Percentiles rank a stretch among this genome's conserved stretches.
These are phyloP conservation scores for Chelonia mydas DNA, from an alignment of 2,797 vertebrate species.

Conservation along the genomic window DNA sequence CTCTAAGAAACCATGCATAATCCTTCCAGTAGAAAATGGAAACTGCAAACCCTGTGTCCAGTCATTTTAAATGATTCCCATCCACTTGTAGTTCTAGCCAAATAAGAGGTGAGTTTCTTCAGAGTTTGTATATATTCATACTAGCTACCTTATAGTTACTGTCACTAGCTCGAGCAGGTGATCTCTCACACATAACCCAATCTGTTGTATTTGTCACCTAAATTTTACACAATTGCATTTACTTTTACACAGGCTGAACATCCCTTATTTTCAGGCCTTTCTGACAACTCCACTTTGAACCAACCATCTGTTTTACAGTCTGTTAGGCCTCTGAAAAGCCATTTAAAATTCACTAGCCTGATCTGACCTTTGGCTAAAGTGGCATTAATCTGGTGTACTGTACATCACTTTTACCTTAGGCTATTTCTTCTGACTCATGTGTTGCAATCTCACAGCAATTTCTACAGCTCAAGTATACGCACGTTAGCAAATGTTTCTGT, in stretches of 20 bases:
- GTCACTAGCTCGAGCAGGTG: neutral
- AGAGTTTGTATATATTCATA: neutral
- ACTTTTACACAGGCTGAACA: neutral
- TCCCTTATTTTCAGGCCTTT: neutral
- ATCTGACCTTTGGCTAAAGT: neutral
- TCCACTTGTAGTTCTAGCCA: neutral
- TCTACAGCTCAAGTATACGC: neutral
- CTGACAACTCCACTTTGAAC: neutral
- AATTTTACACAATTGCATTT: neutral
- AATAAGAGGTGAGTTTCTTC: neutral
- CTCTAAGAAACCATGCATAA: neutral
- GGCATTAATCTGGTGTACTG: neutral
- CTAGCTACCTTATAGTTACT: neutral
- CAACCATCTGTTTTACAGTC: neutral
- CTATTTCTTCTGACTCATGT: neutral
- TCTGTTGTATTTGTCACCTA: neutral
- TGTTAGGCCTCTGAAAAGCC: neutral
- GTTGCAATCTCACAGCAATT: neutral
- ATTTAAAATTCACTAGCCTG: neutral
- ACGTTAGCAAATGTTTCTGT: neutral
- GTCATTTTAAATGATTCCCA: neutral
- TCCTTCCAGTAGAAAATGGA: neutral
- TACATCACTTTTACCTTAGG: neutral
- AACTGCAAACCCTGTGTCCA: neutral
- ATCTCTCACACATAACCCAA: neutral